Evolutionary conservation across 1,140 invertebrate genomes (phyloP).

Genomic region (Pogonognathellus flavescens): DNA sequence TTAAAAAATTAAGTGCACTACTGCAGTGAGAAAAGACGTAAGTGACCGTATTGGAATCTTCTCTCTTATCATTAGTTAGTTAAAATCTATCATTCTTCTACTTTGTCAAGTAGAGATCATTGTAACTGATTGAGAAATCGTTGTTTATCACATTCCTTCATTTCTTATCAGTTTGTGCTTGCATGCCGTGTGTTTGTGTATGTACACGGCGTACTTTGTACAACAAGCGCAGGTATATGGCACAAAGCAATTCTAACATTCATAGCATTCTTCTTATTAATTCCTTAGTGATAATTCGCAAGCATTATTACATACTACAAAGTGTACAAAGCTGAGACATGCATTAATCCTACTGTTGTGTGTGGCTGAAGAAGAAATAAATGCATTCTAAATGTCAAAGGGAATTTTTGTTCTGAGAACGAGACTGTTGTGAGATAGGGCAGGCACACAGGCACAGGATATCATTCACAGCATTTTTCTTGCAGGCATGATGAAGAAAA

Average conservation of each 20-base stretch:
- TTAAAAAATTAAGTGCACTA: neutral
- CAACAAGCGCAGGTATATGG: neutral
- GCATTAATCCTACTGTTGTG: too few species aligned
- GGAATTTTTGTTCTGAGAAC: constrained; percentile 11
- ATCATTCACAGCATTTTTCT: constrained; percentile 33
- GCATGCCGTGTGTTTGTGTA: constrained; percentile 6
- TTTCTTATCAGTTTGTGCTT: neutral
- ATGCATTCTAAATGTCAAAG: constrained; percentile 4
- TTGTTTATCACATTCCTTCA: constrained; percentile 30
- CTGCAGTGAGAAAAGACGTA: neutral
- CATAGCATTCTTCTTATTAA: too few species aligned
- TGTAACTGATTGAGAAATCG: constrained; percentile 37
- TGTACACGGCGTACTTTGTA: neutral
- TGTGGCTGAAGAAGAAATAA: neutral
- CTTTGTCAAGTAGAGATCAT: constrained; percentile 28
- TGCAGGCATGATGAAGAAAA: neutral
- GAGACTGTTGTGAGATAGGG: constrained; percentile 21
- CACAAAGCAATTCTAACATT: too few species aligned
- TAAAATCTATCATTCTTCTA: constrained; percentile 40
- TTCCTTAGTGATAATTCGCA: too few species aligned
- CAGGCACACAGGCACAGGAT: constrained; percentile 16
- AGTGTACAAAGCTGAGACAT: too few species aligned
- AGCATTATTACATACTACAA: too few species aligned
- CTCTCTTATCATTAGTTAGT: constrained; percentile 19
- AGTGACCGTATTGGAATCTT: constrained; percentile 20